phyloP scores from a whole-genome alignment of 2,113 vertebrate species.

The Polypterus bichir region DNA sequence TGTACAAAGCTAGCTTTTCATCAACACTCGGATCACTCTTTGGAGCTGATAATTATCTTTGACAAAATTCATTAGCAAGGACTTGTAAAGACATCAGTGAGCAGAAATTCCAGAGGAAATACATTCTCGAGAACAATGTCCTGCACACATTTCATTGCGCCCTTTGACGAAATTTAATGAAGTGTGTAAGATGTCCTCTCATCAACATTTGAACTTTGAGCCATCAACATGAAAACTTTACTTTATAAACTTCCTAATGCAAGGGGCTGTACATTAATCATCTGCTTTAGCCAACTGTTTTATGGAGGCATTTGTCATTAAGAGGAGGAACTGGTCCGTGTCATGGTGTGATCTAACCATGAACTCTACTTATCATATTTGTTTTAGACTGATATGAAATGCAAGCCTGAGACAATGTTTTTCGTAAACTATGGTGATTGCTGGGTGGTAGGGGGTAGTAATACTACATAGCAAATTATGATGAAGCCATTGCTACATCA shows the following conservation, averaged over 20 bases:
- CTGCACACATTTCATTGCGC: slow-evolving; percentile 54
- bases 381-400: too few relatives aligned
- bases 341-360: too few relatives aligned
- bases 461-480: too few relatives aligned
- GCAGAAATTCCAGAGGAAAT: slow-evolving; percentile 54
- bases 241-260: slow-evolving; percentile 50
- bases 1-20: slow-evolving; percentile 74
- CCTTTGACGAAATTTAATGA: slow-evolving; percentile 75
- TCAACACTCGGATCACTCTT: slow-evolving; percentile 37
- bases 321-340: too few relatives aligned
- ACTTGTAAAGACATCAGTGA: slow-evolving; percentile 58
- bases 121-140: slow-evolving; percentile 62
- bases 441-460: too few relatives aligned
- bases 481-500: too few relatives aligned
- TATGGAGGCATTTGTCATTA: too few relatives aligned
- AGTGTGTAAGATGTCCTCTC: slow-evolving; percentile 62
- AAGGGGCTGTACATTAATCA: slow-evolving; percentile 59
- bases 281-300: slow-evolving; percentile 28
- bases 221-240: slow-evolving; percentile 51
- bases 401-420: too few relatives aligned
- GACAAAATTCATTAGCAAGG: slow-evolving; percentile 75
- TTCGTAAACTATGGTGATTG: too few relatives aligned
- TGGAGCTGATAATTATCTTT: slow-evolving; percentile 66
- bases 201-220: slow-evolving; percentile 50
- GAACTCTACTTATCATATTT: too few relatives aligned